phyloP scores from a whole-genome alignment of 2,888 invertebrate species.

The Ditylenchus weischeri region DNA sequence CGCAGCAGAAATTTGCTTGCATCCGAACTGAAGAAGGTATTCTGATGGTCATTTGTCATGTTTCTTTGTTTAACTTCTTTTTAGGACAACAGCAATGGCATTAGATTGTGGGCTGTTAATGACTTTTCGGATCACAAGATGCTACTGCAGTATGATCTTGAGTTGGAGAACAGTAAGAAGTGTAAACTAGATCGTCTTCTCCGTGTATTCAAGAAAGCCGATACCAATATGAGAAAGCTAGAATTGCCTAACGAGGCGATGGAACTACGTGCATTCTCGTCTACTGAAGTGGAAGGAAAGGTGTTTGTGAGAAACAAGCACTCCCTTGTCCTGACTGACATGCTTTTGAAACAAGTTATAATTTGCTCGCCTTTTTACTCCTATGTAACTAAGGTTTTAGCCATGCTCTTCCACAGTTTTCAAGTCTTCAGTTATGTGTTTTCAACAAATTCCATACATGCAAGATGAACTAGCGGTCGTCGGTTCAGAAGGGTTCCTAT shows the following conservation, averaged over 20 bases:
- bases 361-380: slow-evolving; percentile 1
- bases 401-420: slow-evolving; percentile 12
- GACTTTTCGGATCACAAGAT: slow-evolving; percentile 26
- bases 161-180: background rate
- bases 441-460: slow-evolving; percentile 29
- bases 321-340: slow-evolving; percentile 18
- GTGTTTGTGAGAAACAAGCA: slow-evolving; percentile 26
- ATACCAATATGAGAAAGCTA: background rate
- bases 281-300: slow-evolving; percentile 13
- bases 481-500: slow-evolving; percentile 23
- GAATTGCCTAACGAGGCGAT: slow-evolving; percentile 24
- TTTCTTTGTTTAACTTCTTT: background rate
- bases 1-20: slow-evolving; percentile 26
- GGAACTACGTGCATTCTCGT: slow-evolving; percentile 18
- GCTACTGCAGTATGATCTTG: slow-evolving; percentile 17
- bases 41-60: background rate
- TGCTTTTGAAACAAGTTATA: background rate
- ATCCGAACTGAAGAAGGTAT: slow-evolving; percentile 21
- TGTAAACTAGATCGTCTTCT: slow-evolving; percentile 7
- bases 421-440: slow-evolving; percentile 9
- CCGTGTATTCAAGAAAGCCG: background rate
- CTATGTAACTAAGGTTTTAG: slow-evolving; percentile 6
- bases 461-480: slow-evolving; percentile 27
- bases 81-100: slow-evolving; percentile 10
- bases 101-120: slow-evolving; percentile 24